These are phyloP conservation scores for Epinotia ramella DNA, from an alignment of 2,888 invertebrate genomes.

Conservation along the genomic window DNA sequence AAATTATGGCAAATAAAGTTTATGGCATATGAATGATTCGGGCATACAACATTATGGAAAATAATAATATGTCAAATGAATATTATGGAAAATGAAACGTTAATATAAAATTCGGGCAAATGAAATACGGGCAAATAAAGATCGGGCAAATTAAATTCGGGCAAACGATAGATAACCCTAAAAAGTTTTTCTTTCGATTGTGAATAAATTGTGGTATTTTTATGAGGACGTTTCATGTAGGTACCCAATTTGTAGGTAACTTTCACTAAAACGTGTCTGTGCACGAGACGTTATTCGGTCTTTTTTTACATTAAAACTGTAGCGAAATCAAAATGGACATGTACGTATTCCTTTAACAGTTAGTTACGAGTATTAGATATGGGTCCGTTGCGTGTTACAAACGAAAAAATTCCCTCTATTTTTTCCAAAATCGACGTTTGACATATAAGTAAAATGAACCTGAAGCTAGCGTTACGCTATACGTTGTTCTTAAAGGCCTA, in stretches of 20 bases:
- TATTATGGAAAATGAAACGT: too few relatives aligned
- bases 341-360: neutral
- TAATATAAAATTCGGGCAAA: too few relatives aligned
- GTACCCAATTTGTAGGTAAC: neutral
- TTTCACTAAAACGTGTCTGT: neutral
- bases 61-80: too few relatives aligned
- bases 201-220: neutral
- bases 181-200: neutral
- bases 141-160: too few relatives aligned
- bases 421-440: conserved; percentile 2
- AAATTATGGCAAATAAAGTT: too few relatives aligned
- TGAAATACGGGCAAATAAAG: too few relatives aligned
- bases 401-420: neutral
- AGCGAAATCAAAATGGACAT: neutral
- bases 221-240: neutral
- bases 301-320: neutral
- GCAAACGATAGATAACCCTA: too few relatives aligned
- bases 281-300: neutral
- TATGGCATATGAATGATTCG: too few relatives aligned
- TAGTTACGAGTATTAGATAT: neutral
- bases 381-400: neutral
- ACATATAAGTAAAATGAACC: neutral
- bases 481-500: conserved; percentile 23
- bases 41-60: too few relatives aligned
- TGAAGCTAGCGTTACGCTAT: conserved; percentile 13